Base-by-base conservation (phyloP, 2,113 vertebrate species). In the Silurus meridionalis region DNA sequence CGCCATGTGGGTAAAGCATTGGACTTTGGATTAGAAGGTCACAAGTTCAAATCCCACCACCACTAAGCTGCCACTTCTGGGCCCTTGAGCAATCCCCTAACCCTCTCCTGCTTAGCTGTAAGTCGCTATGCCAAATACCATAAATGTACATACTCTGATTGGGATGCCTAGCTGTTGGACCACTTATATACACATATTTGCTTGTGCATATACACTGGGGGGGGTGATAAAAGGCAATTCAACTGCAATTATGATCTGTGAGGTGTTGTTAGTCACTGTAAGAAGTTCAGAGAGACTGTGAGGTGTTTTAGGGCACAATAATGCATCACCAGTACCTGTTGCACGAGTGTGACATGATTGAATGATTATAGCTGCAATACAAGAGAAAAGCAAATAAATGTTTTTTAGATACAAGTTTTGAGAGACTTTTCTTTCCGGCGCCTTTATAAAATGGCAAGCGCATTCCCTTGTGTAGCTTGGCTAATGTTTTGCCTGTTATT, bases 401-500 rank as follows among this genome's bases (percentile, higher is more conserved):
- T 28, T 57, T 28, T 25, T 23, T 13, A 2, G 0, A 61, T 37
- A 37, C 28, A 37, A 13, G 19, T 80, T 80, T 61, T 60, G 1
- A 46, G 5, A 37, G 55, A 28, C 77, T 48, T 14, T 79, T 79
- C 55, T 37, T 37, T 58, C 53, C 19, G 6, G n/a, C 17, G 61
- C 52, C 50, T 83, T 83, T 5, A 23, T 46, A 57, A 83, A 55
- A 83, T 19, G 14, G 21, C n/a, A 52, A 19, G 23, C 23, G 15
- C 28, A 17, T 46, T 71, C 53, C 53, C 53, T 48, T 58, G 66
- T 61, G 86, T 48, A 79, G 66, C 50, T 25, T 79, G 53, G 75
- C 46, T 84, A 82, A 79, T 90, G 82, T 63, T 79, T n/a, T 37
- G 69, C 82, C 82, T 86, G 64, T 84, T 74, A 74, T 58, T 58